Percentiles rank a stretch among this genome's conserved stretches.
phyloP scores from a whole-genome alignment of 1,140 invertebrate species.

The Agraylea sexmaculata region DNA sequence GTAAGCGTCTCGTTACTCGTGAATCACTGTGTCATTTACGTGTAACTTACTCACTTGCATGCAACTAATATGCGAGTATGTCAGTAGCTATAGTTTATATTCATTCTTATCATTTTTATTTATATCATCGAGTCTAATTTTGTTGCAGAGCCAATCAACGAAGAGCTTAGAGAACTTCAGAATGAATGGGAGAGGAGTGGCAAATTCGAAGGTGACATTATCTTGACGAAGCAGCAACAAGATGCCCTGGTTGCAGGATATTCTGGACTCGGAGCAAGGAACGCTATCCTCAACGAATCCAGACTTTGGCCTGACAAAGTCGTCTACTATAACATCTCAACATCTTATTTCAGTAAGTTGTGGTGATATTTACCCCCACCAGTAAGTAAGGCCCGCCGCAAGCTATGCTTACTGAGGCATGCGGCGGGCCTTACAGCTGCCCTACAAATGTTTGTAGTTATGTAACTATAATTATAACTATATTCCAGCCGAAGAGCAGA shows the following conservation, averaged over 20 bases:
- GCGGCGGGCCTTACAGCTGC: no score
- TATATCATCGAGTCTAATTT: no score
- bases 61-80: no score
- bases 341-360: slow-evolving; percentile 51
- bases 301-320: slow-evolving; percentile 51
- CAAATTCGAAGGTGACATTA: slow-evolving; percentile 40
- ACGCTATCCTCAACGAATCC: slow-evolving; percentile 47
- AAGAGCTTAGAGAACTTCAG: slow-evolving; percentile 16
- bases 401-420: not conserved
- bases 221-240: slow-evolving; percentile 35
- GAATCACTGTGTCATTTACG: no score
- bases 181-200: slow-evolving; percentile 39
- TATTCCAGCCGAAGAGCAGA: slow-evolving; percentile 28
- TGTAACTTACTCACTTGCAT: no score
- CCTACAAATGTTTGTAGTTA: not conserved
- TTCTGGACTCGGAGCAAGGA: slow-evolving; percentile 35
- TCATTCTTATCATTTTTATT: no score
- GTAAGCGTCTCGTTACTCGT: no score
- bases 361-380: no score
- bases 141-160: no score
- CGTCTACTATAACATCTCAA: slow-evolving; percentile 51
- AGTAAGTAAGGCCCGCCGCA: not conserved
- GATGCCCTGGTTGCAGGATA: slow-evolving; percentile 31
- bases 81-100: no score
- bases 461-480: no score